A percentile compares a stretch with the other conserved stretches of the same genome.
phyloP scores from a whole-genome alignment of 1,140 invertebrate genomes.

The Caenorhabditis remanei region DNA sequence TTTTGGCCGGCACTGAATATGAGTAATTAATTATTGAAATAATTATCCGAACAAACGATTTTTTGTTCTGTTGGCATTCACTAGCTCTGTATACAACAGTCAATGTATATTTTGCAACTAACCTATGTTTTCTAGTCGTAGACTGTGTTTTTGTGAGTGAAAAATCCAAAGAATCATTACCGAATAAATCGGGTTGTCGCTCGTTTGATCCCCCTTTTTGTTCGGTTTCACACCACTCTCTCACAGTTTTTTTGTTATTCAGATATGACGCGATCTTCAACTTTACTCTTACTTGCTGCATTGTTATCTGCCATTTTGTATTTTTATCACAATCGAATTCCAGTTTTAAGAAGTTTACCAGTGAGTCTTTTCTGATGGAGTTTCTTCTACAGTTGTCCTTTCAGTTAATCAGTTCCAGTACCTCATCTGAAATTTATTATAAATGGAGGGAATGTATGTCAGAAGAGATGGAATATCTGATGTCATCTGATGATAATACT shows the following conservation, averaged over 20 bases:
- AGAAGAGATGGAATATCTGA: background rate
- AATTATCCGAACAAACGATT: too few species aligned
- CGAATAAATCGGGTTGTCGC: background rate
- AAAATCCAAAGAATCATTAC: background rate
- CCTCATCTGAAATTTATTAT: background rate
- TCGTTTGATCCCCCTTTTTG: conserved; percentile 2
- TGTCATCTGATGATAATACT: background rate
- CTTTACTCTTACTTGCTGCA: background rate
- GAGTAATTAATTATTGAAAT: too few species aligned
- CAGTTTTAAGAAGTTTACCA: conserved; percentile 2
- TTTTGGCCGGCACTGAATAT: too few species aligned
- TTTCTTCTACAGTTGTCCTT: background rate
- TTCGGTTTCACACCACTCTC: background rate
- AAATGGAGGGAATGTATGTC: conserved; percentile 14
- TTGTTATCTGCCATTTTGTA: background rate
- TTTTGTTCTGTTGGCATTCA: too few species aligned
- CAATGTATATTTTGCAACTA: too few species aligned
- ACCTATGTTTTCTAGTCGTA: too few species aligned
- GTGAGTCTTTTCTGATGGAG: background rate
- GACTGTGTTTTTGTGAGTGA: too few species aligned
- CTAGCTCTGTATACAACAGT: too few species aligned
- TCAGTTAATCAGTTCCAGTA: background rate
- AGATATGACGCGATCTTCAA: conserved; percentile 17
- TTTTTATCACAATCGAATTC: conserved; percentile 19
- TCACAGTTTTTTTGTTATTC: background rate